Evolutionary conservation across 2,888 invertebrate species (phyloP).

Genomic region (Sepioteuthis lessoniana): DNA sequence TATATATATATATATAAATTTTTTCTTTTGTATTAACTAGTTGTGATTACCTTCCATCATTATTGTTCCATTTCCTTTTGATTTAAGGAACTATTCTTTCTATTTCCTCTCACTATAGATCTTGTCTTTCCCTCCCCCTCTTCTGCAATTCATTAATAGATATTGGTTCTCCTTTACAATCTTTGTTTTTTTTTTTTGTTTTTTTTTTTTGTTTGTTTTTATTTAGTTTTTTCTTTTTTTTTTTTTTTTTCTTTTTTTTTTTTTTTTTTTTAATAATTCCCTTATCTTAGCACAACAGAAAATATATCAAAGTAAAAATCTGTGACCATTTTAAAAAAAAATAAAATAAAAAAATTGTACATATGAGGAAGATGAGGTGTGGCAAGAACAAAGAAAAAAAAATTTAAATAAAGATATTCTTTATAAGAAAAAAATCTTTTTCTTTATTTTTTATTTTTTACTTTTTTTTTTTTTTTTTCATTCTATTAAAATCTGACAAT

Average conservation of each 20-base stretch:
- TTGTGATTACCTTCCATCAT: not conserved
- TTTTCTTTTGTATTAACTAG: not conserved
- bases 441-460: not conserved
- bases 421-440: not conserved
- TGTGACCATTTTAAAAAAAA: not conserved
- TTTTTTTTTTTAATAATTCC: too few relatives aligned
- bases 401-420: not conserved
- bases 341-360: not conserved
- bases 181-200: not conserved
- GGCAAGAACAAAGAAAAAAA: not conserved
- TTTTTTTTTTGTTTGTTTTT: not conserved
- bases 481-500: not conserved
- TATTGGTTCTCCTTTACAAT: not conserved
- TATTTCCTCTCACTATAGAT: not conserved
- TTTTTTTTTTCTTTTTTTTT: too few relatives aligned
- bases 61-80: too few relatives aligned
- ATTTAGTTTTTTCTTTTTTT: not conserved
- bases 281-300: not conserved
- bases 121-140: not conserved
- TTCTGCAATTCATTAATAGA: not conserved
- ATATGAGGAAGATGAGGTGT: conserved; percentile 9
- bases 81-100: not conserved
- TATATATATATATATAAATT: too few relatives aligned
- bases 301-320: not conserved
- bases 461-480: not conserved